Percentiles rank a stretch among this genome's conserved stretches.
phyloP scores from a whole-genome alignment of 2,797 vertebrate species.

The Chelon auratus region DNA sequence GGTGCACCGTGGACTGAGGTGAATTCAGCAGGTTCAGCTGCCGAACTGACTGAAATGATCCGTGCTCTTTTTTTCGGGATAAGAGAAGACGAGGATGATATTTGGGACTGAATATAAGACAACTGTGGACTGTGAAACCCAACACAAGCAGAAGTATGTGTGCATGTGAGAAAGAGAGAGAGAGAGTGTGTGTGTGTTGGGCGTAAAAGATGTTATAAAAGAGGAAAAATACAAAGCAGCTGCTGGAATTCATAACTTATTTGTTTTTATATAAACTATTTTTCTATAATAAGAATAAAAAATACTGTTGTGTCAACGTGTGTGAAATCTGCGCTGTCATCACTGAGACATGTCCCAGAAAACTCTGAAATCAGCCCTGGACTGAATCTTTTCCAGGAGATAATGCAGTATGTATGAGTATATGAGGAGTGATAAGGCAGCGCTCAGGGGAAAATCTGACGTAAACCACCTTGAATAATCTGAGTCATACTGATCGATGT shows the following conservation, averaged over 20 bases:
- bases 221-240: constrained; percentile 71
- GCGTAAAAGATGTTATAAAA: constrained; percentile 34
- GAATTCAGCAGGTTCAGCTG: constrained; percentile 35
- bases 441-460: constrained; percentile 17
- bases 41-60: constrained; percentile 25
- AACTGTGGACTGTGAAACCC: constrained; percentile 48
- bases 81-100: constrained; percentile 26
- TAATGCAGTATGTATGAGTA: constrained; percentile 7
- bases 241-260: constrained; percentile 86
- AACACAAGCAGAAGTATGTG: constrained; percentile 7
- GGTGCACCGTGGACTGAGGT: constrained; percentile 11
- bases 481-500: constrained; percentile 20
- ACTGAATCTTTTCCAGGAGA: constrained; percentile 24
- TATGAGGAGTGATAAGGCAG: constrained; percentile 13
- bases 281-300: constrained; percentile 86
- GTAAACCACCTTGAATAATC: constrained; percentile 17
- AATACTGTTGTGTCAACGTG: constrained; percentile 8
- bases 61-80: constrained; percentile 10
- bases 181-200: constrained; percentile 17
- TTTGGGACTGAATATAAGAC: constrained; percentile 18
- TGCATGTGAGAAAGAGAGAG: constrained; percentile 24
- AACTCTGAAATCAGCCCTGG: constrained; percentile 20
- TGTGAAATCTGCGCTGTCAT: constrained; percentile 26
- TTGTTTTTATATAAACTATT: constrained; percentile 95
- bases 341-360: constrained; percentile 41